These are phyloP conservation scores for Ciconia stormi DNA, from an alignment of 2,113 vertebrate species.

Conservation along the genomic window DNA sequence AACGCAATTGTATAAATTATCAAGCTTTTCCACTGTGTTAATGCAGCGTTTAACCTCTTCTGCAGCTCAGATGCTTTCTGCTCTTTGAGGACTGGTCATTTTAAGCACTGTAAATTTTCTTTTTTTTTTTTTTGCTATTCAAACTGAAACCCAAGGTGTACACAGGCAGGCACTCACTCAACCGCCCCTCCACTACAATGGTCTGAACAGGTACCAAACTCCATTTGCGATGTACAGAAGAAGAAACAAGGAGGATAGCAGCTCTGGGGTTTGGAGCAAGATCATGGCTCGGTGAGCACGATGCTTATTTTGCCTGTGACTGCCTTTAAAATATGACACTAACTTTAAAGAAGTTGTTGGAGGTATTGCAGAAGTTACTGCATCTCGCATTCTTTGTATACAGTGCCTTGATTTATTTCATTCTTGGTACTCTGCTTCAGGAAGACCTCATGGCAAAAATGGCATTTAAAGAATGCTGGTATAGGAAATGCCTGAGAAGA, in stretches of 20 bases:
- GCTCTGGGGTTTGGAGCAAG: background rate
- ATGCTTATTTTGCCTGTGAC: background rate
- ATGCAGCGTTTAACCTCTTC: background rate
- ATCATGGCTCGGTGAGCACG: background rate
- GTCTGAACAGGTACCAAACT: background rate
- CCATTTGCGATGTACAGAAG: background rate
- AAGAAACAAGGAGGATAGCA: background rate
- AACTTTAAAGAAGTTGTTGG: background rate
- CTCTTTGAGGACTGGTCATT: background rate
- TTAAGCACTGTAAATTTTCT: background rate
- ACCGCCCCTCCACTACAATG: background rate
- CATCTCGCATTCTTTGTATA: accelerated
- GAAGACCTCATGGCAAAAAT: background rate
- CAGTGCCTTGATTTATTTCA: background rate
- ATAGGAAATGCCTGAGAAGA: background rate
- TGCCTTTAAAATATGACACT: background rate
- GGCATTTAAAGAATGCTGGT: background rate
- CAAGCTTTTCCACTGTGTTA: background rate
- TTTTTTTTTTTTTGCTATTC: background rate
- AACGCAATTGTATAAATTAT: background rate
- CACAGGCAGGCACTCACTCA: too few species aligned
- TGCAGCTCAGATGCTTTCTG: background rate
- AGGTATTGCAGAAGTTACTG: too few species aligned
- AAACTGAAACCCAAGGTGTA: background rate
- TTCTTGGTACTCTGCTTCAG: background rate